Percentiles rank a stretch among this genome's conserved stretches.
Conservation (phyloP, 2,888 invertebrate genomes). For the Ceratothoa steindachneri region DNA sequence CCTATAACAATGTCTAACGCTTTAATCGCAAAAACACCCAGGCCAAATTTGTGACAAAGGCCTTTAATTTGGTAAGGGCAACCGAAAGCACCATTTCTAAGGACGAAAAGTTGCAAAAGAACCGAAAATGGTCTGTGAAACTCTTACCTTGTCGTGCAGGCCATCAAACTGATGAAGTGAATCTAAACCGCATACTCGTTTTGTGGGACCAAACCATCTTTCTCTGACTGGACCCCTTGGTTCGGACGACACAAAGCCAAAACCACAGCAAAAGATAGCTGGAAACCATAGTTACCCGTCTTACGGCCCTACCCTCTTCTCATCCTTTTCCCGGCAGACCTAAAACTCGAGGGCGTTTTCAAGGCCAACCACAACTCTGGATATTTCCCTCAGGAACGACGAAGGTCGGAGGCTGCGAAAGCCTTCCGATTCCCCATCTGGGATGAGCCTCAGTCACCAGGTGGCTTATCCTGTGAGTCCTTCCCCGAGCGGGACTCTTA, state of each 20-base stretch:
- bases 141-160: no score
- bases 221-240: no score
- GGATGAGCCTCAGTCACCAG: neutral
- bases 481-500: neutral
- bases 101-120: neutral
- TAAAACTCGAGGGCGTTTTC: no score
- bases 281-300: no score
- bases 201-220: neutral
- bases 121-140: neutral
- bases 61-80: neutral
- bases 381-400: neutral
- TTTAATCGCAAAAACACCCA: neutral
- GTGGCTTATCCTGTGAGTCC: slow-evolving; percentile 4
- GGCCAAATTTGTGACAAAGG: neutral
- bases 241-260: no score
- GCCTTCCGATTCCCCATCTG: slow-evolving; percentile 2
- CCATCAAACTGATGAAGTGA: neutral
- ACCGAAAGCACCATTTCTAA: no score
- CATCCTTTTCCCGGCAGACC: neutral
- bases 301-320: no score
- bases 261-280: no score
- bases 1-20: neutral
- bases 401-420: neutral
- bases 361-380: neutral
- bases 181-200: neutral